phyloP scores from a whole-genome alignment of 2,888 invertebrate genomes.

The Alsophila aescularia region DNA sequence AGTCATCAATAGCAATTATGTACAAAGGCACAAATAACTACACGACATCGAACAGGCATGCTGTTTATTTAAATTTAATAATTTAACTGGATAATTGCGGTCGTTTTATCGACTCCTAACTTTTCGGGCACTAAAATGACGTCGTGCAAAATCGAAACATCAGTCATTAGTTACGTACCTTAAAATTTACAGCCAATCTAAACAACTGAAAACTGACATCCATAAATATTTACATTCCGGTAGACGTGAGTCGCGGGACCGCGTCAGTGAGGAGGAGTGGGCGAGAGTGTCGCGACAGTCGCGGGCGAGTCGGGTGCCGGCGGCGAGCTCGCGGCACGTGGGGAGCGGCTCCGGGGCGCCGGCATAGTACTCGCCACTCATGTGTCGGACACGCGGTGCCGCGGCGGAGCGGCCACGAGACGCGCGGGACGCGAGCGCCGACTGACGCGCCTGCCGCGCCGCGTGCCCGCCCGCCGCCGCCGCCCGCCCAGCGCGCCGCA shows the following conservation, averaged over 20 bases:
- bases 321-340: conserved; percentile 67
- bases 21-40: conserved; percentile 72
- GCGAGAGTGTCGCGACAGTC: conserved; percentile 46
- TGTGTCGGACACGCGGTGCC: conserved; percentile 44
- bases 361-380: conserved; percentile 69
- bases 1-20: conserved; percentile 73
- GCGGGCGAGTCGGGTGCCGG: conserved; percentile 55
- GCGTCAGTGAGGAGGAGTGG: conserved; percentile 62
- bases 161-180: conserved; percentile 78
- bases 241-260: conserved; percentile 70
- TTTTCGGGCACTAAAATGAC: conserved; percentile 44
- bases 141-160: conserved; percentile 72
- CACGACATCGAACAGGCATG: conserved; percentile 72
- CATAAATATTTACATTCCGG: conserved; percentile 83
- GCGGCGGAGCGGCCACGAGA: conserved; percentile 42
- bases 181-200: conserved; percentile 84
- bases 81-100: conserved; percentile 50
- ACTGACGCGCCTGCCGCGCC: conserved; percentile 44
- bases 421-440: conserved; percentile 48
- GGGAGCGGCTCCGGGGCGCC: conserved; percentile 68
- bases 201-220: conserved; percentile 84
- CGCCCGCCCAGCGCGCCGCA: conserved; percentile 46
- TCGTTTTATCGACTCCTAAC: conserved; percentile 25
- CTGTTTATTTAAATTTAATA: conserved; percentile 56
- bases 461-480: conserved; percentile 36